phyloP scores from a whole-genome alignment of 2,888 invertebrate species.

The Nephrotoma flavescens region DNA sequence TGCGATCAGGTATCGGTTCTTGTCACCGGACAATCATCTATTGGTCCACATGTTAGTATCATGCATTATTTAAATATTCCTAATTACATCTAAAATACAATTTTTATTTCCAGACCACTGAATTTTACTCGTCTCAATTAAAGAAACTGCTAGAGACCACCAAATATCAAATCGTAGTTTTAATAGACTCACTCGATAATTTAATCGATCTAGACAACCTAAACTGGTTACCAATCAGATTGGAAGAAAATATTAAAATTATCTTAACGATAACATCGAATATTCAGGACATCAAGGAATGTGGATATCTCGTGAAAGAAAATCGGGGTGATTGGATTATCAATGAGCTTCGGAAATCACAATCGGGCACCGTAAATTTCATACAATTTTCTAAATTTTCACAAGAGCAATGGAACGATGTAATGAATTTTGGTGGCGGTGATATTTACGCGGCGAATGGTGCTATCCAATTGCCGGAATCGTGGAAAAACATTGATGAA shows the following conservation, averaged over 20 bases:
- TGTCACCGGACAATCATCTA: slow-evolving; percentile 47
- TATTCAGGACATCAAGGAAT: background rate
- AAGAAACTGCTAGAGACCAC: slow-evolving; percentile 21
- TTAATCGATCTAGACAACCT: slow-evolving; percentile 36
- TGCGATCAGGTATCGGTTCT: slow-evolving; percentile 61
- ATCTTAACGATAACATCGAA: slow-evolving; percentile 41
- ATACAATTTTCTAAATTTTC: slow-evolving; percentile 24
- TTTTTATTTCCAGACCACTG: slow-evolving; percentile 43
- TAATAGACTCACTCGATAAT: slow-evolving; percentile 64
- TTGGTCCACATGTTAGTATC: slow-evolving; percentile 42
- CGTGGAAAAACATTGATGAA: slow-evolving; percentile 24
- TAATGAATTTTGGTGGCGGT: slow-evolving; percentile 26
- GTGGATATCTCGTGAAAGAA: slow-evolving; percentile 1
- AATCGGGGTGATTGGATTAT: slow-evolving; percentile 10
- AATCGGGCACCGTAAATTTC: slow-evolving; percentile 24
- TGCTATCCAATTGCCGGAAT: slow-evolving; percentile 24
- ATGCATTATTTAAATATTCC: background rate
- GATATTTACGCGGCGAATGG: slow-evolving; percentile 29
- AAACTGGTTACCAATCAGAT: slow-evolving; percentile 59
- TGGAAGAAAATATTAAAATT: slow-evolving; percentile 62
- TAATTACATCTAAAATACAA: background rate
- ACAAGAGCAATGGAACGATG: slow-evolving; percentile 29
- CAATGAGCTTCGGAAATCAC: slow-evolving; percentile 20
- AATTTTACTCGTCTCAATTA: slow-evolving; percentile 49
- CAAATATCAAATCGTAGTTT: slow-evolving; percentile 46